Conservation (phyloP, 2,113 vertebrate species). For the Leuciscus idus region DNA sequence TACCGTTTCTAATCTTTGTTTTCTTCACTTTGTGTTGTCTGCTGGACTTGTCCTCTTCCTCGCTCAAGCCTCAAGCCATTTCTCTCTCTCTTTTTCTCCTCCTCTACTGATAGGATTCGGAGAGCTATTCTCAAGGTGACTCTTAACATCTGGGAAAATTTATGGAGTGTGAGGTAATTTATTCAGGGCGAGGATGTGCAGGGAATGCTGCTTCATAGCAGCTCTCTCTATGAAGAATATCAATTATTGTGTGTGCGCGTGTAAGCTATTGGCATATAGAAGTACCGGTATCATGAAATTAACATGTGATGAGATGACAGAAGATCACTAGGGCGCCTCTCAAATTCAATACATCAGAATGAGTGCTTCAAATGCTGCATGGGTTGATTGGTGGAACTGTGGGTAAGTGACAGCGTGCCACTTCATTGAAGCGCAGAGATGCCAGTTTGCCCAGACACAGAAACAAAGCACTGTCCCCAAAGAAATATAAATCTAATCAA, state of each 20-base stretch:
- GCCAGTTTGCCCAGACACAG: conserved; percentile 29
- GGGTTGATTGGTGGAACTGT: conserved; percentile 59
- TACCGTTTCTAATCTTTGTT: neutral
- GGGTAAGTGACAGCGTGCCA: conserved; percentile 51
- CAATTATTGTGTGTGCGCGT: conserved; percentile 10
- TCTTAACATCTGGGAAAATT: conserved; percentile 67
- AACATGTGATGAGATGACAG: conserved; percentile 45
- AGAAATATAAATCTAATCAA: conserved; percentile 22
- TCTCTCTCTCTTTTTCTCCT: neutral
- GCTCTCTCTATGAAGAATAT: conserved; percentile 12
- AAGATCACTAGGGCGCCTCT: conserved; percentile 44
- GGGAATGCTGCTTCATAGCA: conserved; percentile 52
- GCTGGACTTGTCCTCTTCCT: conserved; percentile 3
- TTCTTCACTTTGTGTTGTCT: neutral
- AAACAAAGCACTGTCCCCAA: conserved; percentile 26
- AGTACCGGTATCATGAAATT: conserved; percentile 2
- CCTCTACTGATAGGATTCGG: conserved; percentile 25
- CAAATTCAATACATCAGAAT: conserved; percentile 58
- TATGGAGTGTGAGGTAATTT: conserved; percentile 69
- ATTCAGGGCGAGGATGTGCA: conserved; percentile 59
- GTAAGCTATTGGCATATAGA: conserved; percentile 47
- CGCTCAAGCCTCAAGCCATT: conserved; percentile 9
- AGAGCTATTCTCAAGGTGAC: conserved; percentile 64
- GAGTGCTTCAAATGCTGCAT: conserved; percentile 32
- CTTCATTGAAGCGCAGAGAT: conserved; percentile 48